phyloP scores from a whole-genome alignment of 2,888 invertebrate species.

The Adineta ricciae region DNA sequence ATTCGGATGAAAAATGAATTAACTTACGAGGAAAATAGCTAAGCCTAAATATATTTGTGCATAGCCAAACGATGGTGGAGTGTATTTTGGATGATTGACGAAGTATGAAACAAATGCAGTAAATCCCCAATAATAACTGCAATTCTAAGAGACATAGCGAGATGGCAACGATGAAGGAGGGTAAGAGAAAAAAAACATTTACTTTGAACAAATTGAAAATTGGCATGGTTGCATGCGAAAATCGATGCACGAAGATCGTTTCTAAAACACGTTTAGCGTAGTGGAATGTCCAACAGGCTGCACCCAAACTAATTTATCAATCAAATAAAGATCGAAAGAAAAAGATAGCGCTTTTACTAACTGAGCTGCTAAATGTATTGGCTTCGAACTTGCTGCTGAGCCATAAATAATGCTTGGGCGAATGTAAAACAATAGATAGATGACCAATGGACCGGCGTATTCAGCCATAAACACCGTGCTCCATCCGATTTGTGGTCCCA shows the following conservation, averaged over 20 bases:
- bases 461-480: conserved; percentile 84
- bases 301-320: conserved; percentile 62
- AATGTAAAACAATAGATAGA: conserved; percentile 77
- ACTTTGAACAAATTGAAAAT: conserved; percentile 76
- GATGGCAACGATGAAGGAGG: background rate
- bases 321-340: too few species aligned
- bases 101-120: conserved; percentile 89
- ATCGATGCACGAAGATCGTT: conserved; percentile 89
- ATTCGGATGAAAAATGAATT: background rate
- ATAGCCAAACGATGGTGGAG: conserved; percentile 59
- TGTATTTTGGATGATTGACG: conserved; percentile 86
- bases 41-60: conserved; percentile 44
- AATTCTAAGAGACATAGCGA: conserved; percentile 59
- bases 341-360: conserved; percentile 47
- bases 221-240: conserved; percentile 97
- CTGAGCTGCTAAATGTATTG: conserved; percentile 40
- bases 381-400: conserved; percentile 52
- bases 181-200: conserved; percentile 12
- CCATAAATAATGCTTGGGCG: conserved; percentile 83
- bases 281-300: conserved; percentile 75
- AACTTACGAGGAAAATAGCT: conserved; percentile 61
- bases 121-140: conserved; percentile 93
- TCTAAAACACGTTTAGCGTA: conserved; percentile 85
- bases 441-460: conserved; percentile 84
- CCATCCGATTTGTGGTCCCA: conserved; percentile 97